Conservation (phyloP, 2,888 invertebrate species). For the Tuta absoluta region DNA sequence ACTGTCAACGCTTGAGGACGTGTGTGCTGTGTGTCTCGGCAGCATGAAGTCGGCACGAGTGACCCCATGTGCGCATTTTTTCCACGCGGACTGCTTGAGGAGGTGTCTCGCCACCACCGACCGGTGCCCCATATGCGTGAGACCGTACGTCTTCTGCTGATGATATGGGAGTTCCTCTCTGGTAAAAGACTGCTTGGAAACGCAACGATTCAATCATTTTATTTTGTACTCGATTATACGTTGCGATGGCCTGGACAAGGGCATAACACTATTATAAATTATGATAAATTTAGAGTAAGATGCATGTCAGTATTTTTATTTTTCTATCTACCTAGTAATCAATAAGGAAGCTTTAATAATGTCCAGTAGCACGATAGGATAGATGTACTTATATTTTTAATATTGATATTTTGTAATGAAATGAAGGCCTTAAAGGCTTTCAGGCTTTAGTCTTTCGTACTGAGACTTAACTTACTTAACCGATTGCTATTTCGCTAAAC, state of each 20-base stretch:
- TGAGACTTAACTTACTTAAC: too few relatives aligned
- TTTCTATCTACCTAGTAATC: conserved; percentile 19
- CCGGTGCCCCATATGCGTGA: conserved; percentile 88
- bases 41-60: conserved; percentile 86
- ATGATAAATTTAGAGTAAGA: conserved; percentile 22
- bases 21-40: conserved; percentile 89
- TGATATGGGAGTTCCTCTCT: conserved; percentile 34
- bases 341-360: conserved; percentile 25
- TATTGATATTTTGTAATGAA: too few relatives aligned
- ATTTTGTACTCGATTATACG: neutral
- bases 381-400: conserved; percentile 2
- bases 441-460: too few relatives aligned
- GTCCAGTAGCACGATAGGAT: conserved; percentile 7
- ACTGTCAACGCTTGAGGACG: conserved; percentile 86
- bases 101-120: conserved; percentile 86
- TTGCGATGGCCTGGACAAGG: conserved; percentile 24
- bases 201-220: conserved; percentile 12
- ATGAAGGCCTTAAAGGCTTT: too few relatives aligned
- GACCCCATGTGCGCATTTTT: conserved; percentile 90
- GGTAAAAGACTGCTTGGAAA: conserved; percentile 58
- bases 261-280: conserved; percentile 5
- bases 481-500: too few relatives aligned
- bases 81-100: conserved; percentile 88
- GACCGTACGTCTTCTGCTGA: conserved; percentile 82
- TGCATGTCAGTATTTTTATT: conserved; percentile 29